These are phyloP conservation scores for Drosophila erecta DNA, from an alignment of 1,140 invertebrate genomes.

Conservation along the genomic window DNA sequence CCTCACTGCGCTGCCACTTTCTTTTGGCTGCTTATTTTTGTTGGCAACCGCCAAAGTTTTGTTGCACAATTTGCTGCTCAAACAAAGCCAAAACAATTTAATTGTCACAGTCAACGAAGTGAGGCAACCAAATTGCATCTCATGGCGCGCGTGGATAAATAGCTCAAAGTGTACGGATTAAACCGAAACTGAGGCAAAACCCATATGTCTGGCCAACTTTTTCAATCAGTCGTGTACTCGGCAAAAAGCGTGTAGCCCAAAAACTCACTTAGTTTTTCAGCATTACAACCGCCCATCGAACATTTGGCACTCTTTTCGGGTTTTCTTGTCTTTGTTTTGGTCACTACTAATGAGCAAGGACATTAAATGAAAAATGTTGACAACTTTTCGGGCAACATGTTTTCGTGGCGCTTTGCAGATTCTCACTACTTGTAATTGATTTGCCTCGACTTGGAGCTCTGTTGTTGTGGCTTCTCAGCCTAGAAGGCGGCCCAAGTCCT, in stretches of 20 bases:
- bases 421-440: conserved; percentile 70
- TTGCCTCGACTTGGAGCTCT: conserved; percentile 56
- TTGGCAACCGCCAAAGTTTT: conserved; percentile 76
- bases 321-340: not conserved
- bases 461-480: conserved; percentile 44
- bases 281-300: conserved; percentile 1
- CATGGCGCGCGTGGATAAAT: conserved; percentile 38
- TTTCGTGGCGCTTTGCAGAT: conserved; percentile 32
- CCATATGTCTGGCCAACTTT: conserved; percentile 44
- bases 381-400: conserved; percentile 55
- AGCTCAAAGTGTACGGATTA: conserved; percentile 22
- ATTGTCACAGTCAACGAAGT: conserved; percentile 65
- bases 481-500: conserved; percentile 53
- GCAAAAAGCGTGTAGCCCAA: conserved; percentile 10
- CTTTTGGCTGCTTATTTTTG: conserved; percentile 59
- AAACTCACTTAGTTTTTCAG: conserved; percentile 49
- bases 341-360: conserved; percentile 73
- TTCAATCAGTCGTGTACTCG: conserved; percentile 35
- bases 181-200: conserved; percentile 14
- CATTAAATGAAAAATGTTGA: conserved; percentile 68
- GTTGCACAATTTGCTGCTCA: conserved; percentile 79
- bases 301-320: conserved; percentile 5
- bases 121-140: conserved; percentile 51
- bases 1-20: conserved; percentile 18
- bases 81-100: conserved; percentile 83